Evolutionary conservation across 2,113 vertebrate species (phyloP), one percentile per base, ranked within the genome.

Genomic region (Hemicordylus capensis): DNA sequence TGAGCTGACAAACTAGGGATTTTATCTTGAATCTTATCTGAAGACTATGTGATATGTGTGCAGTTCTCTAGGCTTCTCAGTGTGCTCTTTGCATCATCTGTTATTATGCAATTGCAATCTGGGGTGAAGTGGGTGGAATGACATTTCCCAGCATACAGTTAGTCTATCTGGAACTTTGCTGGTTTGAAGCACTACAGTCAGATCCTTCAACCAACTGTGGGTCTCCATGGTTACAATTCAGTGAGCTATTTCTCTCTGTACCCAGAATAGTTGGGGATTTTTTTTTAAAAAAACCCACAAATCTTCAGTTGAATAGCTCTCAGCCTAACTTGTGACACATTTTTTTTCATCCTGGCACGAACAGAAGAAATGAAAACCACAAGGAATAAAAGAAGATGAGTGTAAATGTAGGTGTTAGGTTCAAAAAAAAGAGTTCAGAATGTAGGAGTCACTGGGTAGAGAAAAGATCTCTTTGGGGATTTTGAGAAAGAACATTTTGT

Each of bases 171-270:
- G 85, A 88, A 80, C 61, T 80, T 84, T 91, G 87, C 86, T 88
- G 34, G 39, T 83, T 64, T 78, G 78, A 79, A 91, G 15, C 28
- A 80, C 2, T 59, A 67, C 92, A 93, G 89, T 48, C 89, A 78
- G 0, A 78, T 84, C n/a, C 89, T 81, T 64, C 76, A 90, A 85
- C 81, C 87, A 88, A 58, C 42, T 19, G 61, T 77, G 93, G n/a
- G 83, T 97, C 91, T 95, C 95, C 94, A 96, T 96, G 93, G 95
- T 95, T 95, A 96, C 95, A 85, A 56, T 77, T 87, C 73, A 82
- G 83, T 87, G 91, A 89, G 79, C 61, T 81, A 80, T 78, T 84
- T 81, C 85, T 93, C 12, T 54, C 90, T 91, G 85, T 90, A 74
- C 87, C 83, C 28, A 89, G 61, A 94, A 93, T 83, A 93, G 82